Evolutionary conservation across 37 sponge, comb jelly and placozoan genomes (phyloP), one percentile per base, ranked within the genome.

Genomic region (Halichondria panicea): DNA sequence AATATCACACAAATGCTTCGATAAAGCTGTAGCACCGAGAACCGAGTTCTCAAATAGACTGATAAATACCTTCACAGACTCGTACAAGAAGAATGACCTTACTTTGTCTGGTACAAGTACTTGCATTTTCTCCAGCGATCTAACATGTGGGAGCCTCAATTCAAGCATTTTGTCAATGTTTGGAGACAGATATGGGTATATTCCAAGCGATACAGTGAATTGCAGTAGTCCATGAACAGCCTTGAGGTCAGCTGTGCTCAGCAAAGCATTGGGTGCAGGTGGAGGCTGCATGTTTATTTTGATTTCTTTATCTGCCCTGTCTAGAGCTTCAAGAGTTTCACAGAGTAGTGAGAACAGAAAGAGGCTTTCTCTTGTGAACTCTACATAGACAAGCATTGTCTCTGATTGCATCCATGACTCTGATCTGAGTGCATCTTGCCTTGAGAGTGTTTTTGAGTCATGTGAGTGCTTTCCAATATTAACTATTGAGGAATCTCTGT

Each of bases 191-290:
- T 76, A 83, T 40, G 92, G 92, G 43, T 59, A 74, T 28, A 87
- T 33, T 6, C 95, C 95, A 30, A 94, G 81, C 5, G 38, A 59
- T 25, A 87, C 81, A 43, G 83, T 38, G 43, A 83, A 80, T 66
- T 94, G 91, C 13, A 80, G 27, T 19, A 88, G 37, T 39, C 55
- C 40, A 9, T 43, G 19, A 9, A 86, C 38, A 19, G 39, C 31
- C 27, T 86, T 85, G 22, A 78, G 74, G 22, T 93, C 82, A 19
- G 59, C 2, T 0, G 73, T 52, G 32, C 94, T 77, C 42, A 93
- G 72, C 43, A 91, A 15, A 9, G 60, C 62, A 24, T 50, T 72
- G 12, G 87, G 87, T 34, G 86, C 48, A 15, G 59, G 22, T 19
- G 74, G 81, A 13, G 79, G 18, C 22, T 19, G 3, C 55, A 2